These are phyloP conservation scores for Triops cancriformis DNA, from an alignment of 1,140 invertebrate genomes.

Conservation along the genomic window DNA sequence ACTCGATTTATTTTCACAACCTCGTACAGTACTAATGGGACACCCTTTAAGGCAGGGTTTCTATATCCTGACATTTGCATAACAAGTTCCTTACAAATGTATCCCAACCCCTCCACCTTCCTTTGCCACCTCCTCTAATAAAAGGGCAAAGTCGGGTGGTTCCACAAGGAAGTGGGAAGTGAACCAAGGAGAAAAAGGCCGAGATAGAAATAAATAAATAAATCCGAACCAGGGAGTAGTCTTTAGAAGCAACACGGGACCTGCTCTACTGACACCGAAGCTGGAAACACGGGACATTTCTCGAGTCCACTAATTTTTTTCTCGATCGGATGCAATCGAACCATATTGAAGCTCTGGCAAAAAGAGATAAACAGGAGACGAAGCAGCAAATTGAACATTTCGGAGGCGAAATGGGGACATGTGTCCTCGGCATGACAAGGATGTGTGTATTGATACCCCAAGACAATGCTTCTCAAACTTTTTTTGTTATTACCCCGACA, in stretches of 20 bases:
- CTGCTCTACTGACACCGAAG: not conserved
- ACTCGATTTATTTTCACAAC: not conserved
- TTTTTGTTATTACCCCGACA: no score
- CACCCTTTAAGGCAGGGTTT: not conserved
- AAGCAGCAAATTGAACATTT: not conserved
- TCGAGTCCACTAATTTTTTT: not conserved
- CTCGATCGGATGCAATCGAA: not conserved
- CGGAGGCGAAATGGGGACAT: not conserved
- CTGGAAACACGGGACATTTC: not conserved
- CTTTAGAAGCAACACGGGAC: not conserved
- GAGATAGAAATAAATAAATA: not conserved
- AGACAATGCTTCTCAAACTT: no score
- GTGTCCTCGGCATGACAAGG: not conserved
- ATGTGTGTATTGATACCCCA: not conserved
- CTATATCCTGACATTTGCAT: not conserved
- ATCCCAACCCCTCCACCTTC: not conserved
- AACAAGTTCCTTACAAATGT: conserved; percentile 6
- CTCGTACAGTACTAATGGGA: conserved; percentile 4
- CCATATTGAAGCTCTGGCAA: not conserved
- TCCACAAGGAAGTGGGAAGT: not conserved
- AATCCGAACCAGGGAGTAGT: not conserved
- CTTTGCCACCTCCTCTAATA: not conserved
- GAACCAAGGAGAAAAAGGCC: not conserved
- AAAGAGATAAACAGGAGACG: not conserved
- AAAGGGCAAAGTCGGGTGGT: not conserved